Base-by-base conservation (phyloP, 1,140 invertebrate species). In the Metaphire vulgaris region DNA sequence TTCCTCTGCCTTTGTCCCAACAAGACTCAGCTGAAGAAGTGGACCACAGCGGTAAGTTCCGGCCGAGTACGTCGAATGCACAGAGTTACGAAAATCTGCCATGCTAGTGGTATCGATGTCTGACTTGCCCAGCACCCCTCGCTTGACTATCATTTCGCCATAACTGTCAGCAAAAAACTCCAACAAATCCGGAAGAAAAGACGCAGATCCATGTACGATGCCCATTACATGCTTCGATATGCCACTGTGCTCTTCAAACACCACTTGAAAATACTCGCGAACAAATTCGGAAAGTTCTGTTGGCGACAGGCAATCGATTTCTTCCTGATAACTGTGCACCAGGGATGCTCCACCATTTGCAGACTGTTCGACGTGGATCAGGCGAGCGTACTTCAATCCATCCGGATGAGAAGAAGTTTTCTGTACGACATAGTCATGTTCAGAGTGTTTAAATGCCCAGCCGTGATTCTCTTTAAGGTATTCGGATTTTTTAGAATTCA, bases 1-100 rank as follows among this genome's bases (percentile, higher is more conserved):
- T 64, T 99, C 97, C 87, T 99, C 97, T 81, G 97, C 93, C 16
- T 97, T 96, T 0, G 94, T 97, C 12, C 97, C 97, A 71, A 99
- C 97, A 41, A 99, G 87, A 86, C 95, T 98, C 73, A 99, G 92
- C 87, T 98, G 94, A 87, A 98, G 93, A 29, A 99, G 87, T 0
- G 96, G 96, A 1, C 69, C 33, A 69, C 33, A 71, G 21, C 41
- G 89, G 83, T 95, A 95, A 2, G 95, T 97, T 1, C 95, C 95
- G 81, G 92, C 91, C 68, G 88, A 89, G 84, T 94, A 97, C 69
- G 91, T 89, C 79, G 91, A 90, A 80, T 90, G 89, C 56, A 96
- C 92, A 87, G 95, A 91, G 79, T 97, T 92, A 81, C 92, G 91
- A 83, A 97, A 99, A 79, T 92, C 89, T 32, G 89, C 87, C 88